Base-by-base conservation (phyloP, 2,113 vertebrate genomes). In the Theropithecus gelada region DNA sequence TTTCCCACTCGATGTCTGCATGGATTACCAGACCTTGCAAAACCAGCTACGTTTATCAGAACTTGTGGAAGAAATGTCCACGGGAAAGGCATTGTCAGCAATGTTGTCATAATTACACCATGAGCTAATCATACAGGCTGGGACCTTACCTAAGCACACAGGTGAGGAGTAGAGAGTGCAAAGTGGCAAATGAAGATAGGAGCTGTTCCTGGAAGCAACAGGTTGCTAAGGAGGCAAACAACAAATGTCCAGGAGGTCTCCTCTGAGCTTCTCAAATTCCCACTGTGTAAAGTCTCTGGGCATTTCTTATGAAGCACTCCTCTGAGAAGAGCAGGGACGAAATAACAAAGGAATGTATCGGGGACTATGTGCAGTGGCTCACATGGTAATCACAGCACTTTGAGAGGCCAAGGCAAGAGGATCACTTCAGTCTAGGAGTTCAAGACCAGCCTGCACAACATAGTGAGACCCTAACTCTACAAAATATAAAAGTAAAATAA, bases 71-170 rank as follows among this genome's bases (percentile, higher is more conserved):
- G 23, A 61, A 27, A 20, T 73, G 30, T 48, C 12, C 52, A 38
- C 35, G 17, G 9, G 3, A 45, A 80, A 76, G 30, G 12, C 8
- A 3, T 0, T 1, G 1, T 25, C 27, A 17, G 13, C 45, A 83
- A 5, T 30, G 68, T 32, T 25, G 14, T 27, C 40, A 32, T 7
- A 52, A 48, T 4, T 70, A 81, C 35, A 32, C 11, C 3, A 0
- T 0, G 13, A 81, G 25, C 45, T 52, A 38, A 8, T 20, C 22
- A 23, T 17, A 22, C 17, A 22, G 38, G 32, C 12, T 27, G n/a
- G 83, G 72, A 40, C 25, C 57, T 30, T 14, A 68, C 72, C 4
- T 50, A 70, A 38, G 11, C 18, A 45, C 55, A 45, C 7, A 5
- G 23, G 11, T 17, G 16, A 48, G 9, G 14, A 12, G 27, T 13